A percentile compares a stretch with the other conserved stretches of the same genome.
phyloP scores from a whole-genome alignment of 2,888 invertebrate genomes.

The Toxonevra muliebris region DNA sequence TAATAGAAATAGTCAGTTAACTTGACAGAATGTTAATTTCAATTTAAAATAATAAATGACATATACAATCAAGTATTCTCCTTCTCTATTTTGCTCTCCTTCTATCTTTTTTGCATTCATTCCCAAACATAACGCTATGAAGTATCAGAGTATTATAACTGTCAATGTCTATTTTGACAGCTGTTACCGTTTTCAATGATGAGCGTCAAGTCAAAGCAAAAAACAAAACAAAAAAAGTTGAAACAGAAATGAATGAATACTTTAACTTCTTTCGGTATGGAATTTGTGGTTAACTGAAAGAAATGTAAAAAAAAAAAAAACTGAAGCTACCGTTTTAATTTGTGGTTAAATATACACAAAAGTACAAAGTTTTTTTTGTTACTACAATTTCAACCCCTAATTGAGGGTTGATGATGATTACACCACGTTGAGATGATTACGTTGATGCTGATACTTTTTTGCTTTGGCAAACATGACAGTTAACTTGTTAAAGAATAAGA shows the following conservation, averaged over 20 bases:
- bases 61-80: neutral
- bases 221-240: neutral
- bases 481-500: slow-evolving; percentile 47
- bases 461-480: slow-evolving; percentile 36
- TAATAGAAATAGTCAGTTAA: too few relatives aligned
- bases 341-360: slow-evolving; percentile 18
- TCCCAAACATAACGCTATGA: too few relatives aligned
- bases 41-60: slow-evolving; percentile 13
- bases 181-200: slow-evolving; percentile 21
- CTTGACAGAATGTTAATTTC: slow-evolving; percentile 12
- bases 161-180: slow-evolving; percentile 29
- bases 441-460: too few relatives aligned
- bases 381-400: slow-evolving; percentile 24
- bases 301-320: neutral
- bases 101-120: neutral
- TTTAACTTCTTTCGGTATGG: neutral
- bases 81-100: neutral
- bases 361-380: slow-evolving; percentile 8
- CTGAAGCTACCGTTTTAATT: slow-evolving; percentile 28
- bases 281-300: neutral
- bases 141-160: slow-evolving; percentile 4
- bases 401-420: slow-evolving; percentile 4
- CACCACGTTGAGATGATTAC: neutral
- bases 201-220: slow-evolving; percentile 23
- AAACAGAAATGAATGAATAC: slow-evolving; percentile 43